Conservation (phyloP, 2,888 invertebrate genomes). For the Troides helena region DNA sequence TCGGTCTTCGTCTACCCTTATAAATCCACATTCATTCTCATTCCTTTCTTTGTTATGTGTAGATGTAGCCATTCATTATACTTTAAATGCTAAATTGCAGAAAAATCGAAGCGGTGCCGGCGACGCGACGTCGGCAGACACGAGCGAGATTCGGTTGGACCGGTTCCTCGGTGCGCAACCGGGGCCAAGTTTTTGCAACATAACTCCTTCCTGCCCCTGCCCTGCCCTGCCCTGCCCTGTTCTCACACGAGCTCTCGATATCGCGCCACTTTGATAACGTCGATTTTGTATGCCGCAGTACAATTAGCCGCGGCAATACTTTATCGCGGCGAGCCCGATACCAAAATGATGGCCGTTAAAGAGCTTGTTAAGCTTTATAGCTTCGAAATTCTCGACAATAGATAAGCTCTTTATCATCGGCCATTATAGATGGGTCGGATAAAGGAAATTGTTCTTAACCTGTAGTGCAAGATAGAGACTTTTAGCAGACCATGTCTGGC, state of each 20-base stretch:
- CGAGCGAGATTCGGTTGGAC: slow-evolving; percentile 42
- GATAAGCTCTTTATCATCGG: no score
- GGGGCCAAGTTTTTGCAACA: slow-evolving; percentile 43
- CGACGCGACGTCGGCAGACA: slow-evolving; percentile 10
- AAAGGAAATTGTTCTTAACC: no score
- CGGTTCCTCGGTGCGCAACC: slow-evolving; percentile 41
- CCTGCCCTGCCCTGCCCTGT: slow-evolving; percentile 26
- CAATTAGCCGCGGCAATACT: slow-evolving; percentile 26
- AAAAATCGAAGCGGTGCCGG: background rate
- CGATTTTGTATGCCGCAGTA: slow-evolving; percentile 23
- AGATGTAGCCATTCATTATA: background rate
- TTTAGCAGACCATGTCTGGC: no score
- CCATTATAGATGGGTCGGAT: no score
- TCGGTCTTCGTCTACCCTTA: no score
- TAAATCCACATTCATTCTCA: no score
- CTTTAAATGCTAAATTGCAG: background rate
- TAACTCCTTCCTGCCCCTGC: slow-evolving; percentile 42
- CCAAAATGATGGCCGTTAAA: slow-evolving; percentile 18
- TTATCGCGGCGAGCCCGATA: slow-evolving; percentile 4
- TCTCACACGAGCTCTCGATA: slow-evolving; percentile 43
- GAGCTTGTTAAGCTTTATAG: slow-evolving; percentile 17
- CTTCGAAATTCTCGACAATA: slow-evolving; percentile 1
- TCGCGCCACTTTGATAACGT: slow-evolving; percentile 29
- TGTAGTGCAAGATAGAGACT: no score
- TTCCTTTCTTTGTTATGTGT: background rate